phyloP scores from a whole-genome alignment of 2,888 invertebrate genomes.

The Coelinius sp. region DNA sequence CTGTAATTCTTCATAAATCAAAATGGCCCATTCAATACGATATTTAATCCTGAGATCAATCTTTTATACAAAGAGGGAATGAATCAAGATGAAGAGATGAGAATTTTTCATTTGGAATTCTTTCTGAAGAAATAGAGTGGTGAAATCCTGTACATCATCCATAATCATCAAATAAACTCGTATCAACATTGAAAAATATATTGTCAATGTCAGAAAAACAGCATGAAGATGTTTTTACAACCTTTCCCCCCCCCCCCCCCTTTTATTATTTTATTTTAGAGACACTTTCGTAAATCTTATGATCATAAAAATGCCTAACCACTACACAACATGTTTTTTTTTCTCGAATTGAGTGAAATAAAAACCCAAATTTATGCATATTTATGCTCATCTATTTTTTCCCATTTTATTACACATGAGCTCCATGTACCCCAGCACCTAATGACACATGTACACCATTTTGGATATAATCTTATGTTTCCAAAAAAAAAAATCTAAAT shows the following conservation, averaged over 20 bases:
- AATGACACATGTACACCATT: too few relatives aligned
- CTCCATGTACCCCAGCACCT: neutral
- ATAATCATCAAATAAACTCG: neutral
- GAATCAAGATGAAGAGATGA: neutral
- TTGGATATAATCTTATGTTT: too few relatives aligned
- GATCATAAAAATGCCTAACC: conserved; percentile 3
- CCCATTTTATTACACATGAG: neutral
- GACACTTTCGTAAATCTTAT: conserved; percentile 5
- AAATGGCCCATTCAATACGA: neutral
- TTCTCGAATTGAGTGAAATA: neutral
- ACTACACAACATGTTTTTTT: neutral
- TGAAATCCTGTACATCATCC: neutral
- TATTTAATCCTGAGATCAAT: neutral
- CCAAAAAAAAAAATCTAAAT: too few relatives aligned
- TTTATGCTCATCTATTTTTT: neutral
- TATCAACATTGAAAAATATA: neutral
- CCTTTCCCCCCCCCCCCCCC: neutral
- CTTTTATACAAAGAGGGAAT: neutral
- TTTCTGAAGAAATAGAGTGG: neutral
- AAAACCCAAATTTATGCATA: neutral
- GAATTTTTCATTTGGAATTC: too few relatives aligned
- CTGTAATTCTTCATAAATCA: neutral
- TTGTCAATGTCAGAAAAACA: neutral
- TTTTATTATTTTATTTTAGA: neutral
- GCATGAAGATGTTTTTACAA: neutral